Conservation (phyloP, 2,888 invertebrate species). For the Smittia sp. region DNA sequence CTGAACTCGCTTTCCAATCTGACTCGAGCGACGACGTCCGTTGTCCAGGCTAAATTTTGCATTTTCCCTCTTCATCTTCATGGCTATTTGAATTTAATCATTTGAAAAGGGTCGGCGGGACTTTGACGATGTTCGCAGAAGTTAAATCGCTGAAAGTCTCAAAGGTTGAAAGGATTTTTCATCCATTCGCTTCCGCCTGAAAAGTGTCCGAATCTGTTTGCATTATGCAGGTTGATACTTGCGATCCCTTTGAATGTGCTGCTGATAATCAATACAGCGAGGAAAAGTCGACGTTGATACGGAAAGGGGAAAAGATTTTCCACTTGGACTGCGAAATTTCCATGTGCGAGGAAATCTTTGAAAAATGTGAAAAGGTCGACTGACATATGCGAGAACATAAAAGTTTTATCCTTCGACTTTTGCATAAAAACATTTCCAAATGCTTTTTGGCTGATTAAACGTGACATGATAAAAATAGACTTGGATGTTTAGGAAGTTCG, state of each 20-base stretch:
- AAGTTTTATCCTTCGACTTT: background rate
- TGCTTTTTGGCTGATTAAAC: background rate
- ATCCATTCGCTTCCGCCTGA: constrained; percentile 1
- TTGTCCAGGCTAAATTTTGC: constrained; percentile 12
- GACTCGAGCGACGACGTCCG: background rate
- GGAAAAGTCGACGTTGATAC: too few species aligned
- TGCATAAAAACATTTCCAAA: background rate
- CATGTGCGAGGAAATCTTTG: background rate
- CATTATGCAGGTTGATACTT: constrained; percentile 27
- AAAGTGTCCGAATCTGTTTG: constrained; percentile 37
- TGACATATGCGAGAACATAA: constrained; percentile 11
- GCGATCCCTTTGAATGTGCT: background rate
- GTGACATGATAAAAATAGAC: background rate
- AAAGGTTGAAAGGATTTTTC: constrained; percentile 22
- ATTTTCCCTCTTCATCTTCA: constrained; percentile 4
- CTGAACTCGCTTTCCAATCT: background rate
- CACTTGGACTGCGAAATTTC: background rate
- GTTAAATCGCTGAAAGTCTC: constrained; percentile 25
- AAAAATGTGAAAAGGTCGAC: constrained; percentile 11
- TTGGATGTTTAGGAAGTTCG: background rate
- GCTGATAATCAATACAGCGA: constrained; percentile 22
- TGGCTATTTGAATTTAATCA: constrained; percentile 27
- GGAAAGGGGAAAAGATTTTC: background rate
- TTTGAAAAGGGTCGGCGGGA: constrained; percentile 27
- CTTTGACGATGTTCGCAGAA: constrained; percentile 31